Evolutionary conservation across 2,888 invertebrate genomes (phyloP), one percentile per base, ranked within the genome.

Genomic region (Scaptomyza flava): DNA sequence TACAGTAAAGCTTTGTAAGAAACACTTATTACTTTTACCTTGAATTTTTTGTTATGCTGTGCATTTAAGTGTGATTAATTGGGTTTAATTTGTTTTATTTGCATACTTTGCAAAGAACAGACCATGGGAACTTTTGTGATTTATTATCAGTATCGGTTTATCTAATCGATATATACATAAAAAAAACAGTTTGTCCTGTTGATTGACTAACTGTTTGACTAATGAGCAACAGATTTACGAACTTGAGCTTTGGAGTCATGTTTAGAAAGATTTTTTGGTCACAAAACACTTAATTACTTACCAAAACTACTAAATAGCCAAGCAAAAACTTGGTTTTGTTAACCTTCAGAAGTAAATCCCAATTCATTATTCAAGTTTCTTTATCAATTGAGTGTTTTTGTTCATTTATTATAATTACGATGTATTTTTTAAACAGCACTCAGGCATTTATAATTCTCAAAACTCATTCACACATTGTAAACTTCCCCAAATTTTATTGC

Each of bases 401-500:
- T 38, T 38, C 8, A 6, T 14, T 8, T 3, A n/a, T 6, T 38
- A 0, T 38, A 38, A 2, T 3, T 27, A 27, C 3, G 0, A 38
- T n/a, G 14, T 38, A 14, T 36, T n/a, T 36, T 6, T 2, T n/a
- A 2, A 2, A n/a, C n/a, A 45, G 8, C n/a, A 27, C 9, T n/a
- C 27, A 12, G 30, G 12, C 7, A 17, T 20, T 23, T n/a, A 14
- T 7, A 9, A 5, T 46, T 36, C 1, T 2, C 3, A 27, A 27
- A 34, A 14, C 12, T 7, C 8, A 3, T 11, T 36, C 41, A 23
- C 41, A 58, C 14, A 23, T 27, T 36, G 6, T 1, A 6, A 14
- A 14, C 17, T 59, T 42, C 42, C 54, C 42, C 27, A 41, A 14
- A 43, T 41, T 34, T 20, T 20, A 36, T 47, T 60, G 58, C 46